Base-by-base conservation (phyloP, 2,797 vertebrate genomes). In the Sebastes kiyomatsui region DNA sequence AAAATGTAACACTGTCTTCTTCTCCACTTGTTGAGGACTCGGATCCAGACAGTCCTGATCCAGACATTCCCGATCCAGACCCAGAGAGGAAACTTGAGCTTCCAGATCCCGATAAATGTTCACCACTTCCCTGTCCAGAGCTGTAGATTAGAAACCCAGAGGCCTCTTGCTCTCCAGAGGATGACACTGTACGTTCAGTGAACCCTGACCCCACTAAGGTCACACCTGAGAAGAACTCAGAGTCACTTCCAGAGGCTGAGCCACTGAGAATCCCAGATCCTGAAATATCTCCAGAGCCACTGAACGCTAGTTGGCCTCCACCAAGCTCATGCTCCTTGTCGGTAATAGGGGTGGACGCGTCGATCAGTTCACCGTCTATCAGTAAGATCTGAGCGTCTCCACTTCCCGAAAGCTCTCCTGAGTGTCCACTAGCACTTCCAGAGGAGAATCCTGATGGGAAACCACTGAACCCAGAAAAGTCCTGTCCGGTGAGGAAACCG, bases 391-490 rank as follows among this genome's bases (percentile, higher is more conserved):
- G 93, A 54, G 86, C 46, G 0, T 86, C 88, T 81, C 91, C 93
- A 80, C 90, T 90, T 75, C 78, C 96, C 11, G 91, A 94, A 75
- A 67, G 20, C 2, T 80, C 84, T 75, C 88, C 95, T 27, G 94
- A 93, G 28, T 74, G 62, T 65, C 87, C 91, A 81, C 92, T 92
- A 8, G 82, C 81, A 73, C 87, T 93, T 81, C 93, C 94, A 65
- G 93, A 94, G 14, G 66, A 73, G 46, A 91, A 83, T 82, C 91
- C 96, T 12, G 96, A 97, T 0, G 94, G 38, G 22, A 92, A 82
- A 67, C 94, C 92, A 61, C 95, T 96, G 77, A 93, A 95, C 88
- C 95, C 96, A 90, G 97, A 96, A 83, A 94, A 82, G 65, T 96
- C 93, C 23, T 91, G 89, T 16, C 88, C 75, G 38, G 78, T 90